Percentiles rank a stretch among this genome's conserved stretches.
These are phyloP conservation scores for Pollenia amentaria DNA, from an alignment of 2,888 invertebrate species.

Conservation along the genomic window DNA sequence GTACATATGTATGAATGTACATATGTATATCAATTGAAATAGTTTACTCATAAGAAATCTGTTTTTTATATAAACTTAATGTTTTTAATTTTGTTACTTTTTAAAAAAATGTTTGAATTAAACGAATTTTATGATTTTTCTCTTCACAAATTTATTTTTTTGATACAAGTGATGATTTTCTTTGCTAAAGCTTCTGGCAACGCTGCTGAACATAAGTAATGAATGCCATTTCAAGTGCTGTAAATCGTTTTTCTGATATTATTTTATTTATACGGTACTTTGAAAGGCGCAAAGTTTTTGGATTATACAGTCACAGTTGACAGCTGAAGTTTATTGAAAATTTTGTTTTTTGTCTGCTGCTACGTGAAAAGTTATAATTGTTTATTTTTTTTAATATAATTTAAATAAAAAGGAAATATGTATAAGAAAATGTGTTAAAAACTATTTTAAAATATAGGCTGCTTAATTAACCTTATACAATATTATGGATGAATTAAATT, in stretches of 20 bases:
- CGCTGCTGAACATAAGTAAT: too few relatives aligned
- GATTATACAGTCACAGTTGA: conserved; percentile 50
- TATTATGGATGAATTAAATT: conserved; percentile 78
- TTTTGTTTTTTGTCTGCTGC: conserved; percentile 12
- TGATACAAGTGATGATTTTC: too few relatives aligned
- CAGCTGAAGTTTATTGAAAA: conserved; percentile 18
- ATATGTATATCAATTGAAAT: too few relatives aligned
- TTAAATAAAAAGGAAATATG: background rate
- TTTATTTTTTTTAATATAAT: background rate
- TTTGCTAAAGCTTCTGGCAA: too few relatives aligned
- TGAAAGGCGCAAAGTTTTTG: conserved; percentile 29
- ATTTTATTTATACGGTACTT: conserved; percentile 25
- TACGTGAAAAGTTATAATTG: background rate
- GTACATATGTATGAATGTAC: too few relatives aligned
- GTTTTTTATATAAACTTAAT: too few relatives aligned
- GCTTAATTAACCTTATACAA: background rate
- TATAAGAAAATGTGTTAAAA: background rate
- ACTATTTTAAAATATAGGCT: background rate
- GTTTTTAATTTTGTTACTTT: too few relatives aligned
- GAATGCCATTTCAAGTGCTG: background rate
- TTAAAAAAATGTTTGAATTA: too few relatives aligned
- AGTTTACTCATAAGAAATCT: too few relatives aligned
- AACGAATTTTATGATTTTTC: too few relatives aligned
- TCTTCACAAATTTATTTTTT: too few relatives aligned
- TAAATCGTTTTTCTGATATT: background rate